phyloP scores from a whole-genome alignment of 2,113 vertebrate species.

The Dipodomys ordii region DNA sequence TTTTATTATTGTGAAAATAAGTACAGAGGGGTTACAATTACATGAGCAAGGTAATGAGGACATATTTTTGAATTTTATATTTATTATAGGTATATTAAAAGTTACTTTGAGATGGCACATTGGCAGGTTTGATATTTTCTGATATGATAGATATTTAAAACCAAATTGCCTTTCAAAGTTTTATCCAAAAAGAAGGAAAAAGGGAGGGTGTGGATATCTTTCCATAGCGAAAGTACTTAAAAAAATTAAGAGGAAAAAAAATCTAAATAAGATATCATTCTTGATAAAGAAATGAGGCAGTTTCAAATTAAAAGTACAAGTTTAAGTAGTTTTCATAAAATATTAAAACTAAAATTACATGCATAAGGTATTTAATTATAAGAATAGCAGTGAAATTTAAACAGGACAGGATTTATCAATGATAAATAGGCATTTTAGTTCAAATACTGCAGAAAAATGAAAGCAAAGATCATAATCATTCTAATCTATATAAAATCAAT shows the following conservation, averaged over 20 bases:
- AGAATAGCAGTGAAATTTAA: constrained; percentile 86
- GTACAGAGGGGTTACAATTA: too few species aligned
- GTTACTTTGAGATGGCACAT: constrained; percentile 47
- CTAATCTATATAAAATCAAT: constrained; percentile 86
- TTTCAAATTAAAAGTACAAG: constrained; percentile 86
- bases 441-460: constrained; percentile 88
- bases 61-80: not conserved
- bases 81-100: constrained; percentile 64
- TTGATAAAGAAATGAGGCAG: constrained; percentile 80
- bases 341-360: constrained; percentile 86
- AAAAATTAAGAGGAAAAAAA: constrained; percentile 37
- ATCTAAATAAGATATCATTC: constrained; percentile 37
- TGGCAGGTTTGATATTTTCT: constrained; percentile 39
- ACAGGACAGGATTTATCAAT: constrained; percentile 84
- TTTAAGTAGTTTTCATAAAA: constrained; percentile 86
- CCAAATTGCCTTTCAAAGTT: too few species aligned
- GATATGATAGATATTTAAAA: too few species aligned
- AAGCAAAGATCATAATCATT: constrained; percentile 85
- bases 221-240: not conserved
- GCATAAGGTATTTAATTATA: constrained; percentile 85
- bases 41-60: too few species aligned
- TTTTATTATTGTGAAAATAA: too few species aligned
- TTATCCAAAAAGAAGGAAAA: too few species aligned
- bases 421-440: constrained; percentile 89
- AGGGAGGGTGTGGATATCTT: too few species aligned